Evolutionary conservation across 2,888 invertebrate species (phyloP).

Genomic region (Pristionchus fissidentatus): DNA sequence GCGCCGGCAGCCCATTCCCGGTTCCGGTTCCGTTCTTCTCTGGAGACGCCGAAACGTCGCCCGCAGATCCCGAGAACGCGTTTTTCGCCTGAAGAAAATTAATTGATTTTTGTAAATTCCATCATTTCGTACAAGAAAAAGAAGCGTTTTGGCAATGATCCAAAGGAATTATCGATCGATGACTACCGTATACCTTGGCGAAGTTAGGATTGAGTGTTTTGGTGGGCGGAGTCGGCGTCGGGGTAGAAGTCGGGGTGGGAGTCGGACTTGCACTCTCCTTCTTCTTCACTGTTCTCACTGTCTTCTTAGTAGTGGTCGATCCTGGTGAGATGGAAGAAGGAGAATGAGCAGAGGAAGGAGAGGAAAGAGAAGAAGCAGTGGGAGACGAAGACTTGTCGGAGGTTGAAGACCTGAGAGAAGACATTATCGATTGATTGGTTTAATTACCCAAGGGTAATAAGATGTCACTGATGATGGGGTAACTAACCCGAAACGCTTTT

Average conservation of each 20-base stretch:
- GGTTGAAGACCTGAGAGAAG: conserved; percentile 28
- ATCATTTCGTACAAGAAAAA: neutral
- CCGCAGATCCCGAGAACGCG: conserved; percentile 46
- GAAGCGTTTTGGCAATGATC: neutral
- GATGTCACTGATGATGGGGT: neutral
- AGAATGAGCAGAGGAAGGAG: conserved; percentile 42
- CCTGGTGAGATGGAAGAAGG: conserved; percentile 45
- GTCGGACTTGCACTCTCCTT: neutral
- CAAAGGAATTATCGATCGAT: neutral
- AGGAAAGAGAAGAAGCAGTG: conserved; percentile 33
- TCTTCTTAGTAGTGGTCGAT: neutral
- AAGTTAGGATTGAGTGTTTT: conserved; percentile 36
- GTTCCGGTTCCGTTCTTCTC: neutral
- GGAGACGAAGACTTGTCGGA: conserved; percentile 29
- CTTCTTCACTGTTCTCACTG: neutral
- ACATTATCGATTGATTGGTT: neutral
- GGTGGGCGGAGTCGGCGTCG: neutral
- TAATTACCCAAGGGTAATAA: neutral
- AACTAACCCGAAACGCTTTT: neutral
- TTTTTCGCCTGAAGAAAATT: conserved; percentile 16
- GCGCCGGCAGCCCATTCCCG: conserved; percentile 43
- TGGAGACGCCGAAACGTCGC: conserved; percentile 14
- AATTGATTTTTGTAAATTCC: neutral
- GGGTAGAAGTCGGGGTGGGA: neutral
- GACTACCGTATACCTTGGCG: conserved; percentile 30